phyloP scores from a whole-genome alignment of 2,797 vertebrate genomes.

The Mormyrops boulengeri region DNA sequence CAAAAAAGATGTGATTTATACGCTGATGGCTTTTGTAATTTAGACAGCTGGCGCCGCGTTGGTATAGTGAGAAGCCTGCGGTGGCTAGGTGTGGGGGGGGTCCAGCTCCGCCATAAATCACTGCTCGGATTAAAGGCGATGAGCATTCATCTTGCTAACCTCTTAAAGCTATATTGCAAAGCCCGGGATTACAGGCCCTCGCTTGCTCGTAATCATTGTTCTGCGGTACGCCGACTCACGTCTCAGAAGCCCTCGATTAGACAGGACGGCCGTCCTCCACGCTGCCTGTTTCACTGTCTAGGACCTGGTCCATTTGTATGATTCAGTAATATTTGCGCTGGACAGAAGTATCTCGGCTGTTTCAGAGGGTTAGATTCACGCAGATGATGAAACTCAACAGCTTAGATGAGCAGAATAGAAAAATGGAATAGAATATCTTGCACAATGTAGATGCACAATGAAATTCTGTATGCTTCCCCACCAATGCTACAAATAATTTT shows the following conservation, averaged over 20 bases:
- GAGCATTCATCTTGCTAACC: constrained; percentile 78
- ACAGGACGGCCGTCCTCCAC: constrained; percentile 46
- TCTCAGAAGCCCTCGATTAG: constrained; percentile 56
- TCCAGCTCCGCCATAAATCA: constrained; percentile 64
- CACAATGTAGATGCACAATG: background rate
- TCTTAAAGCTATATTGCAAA: constrained; percentile 63
- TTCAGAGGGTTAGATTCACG: background rate
- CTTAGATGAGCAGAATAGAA: background rate
- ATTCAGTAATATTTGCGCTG: constrained; percentile 21
- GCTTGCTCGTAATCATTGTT: constrained; percentile 56
- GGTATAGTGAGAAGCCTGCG: constrained; percentile 50
- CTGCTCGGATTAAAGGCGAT: constrained; percentile 71
- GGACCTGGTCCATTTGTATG: constrained; percentile 19
- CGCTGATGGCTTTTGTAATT: constrained; percentile 55
- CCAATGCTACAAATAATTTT: background rate
- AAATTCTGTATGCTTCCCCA: background rate
- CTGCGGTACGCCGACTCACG: constrained; percentile 52
- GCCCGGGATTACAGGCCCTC: constrained; percentile 62
- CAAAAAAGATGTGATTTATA: constrained; percentile 57
- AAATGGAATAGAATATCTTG: background rate
- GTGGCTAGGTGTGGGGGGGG: constrained; percentile 31
- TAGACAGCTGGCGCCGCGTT: constrained; percentile 49
- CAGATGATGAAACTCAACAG: background rate
- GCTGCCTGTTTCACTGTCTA: constrained; percentile 38
- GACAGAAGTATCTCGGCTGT: background rate